Base-by-base conservation (phyloP, 2,113 vertebrate species). In the Sinocyclocheilus grahami region DNA sequence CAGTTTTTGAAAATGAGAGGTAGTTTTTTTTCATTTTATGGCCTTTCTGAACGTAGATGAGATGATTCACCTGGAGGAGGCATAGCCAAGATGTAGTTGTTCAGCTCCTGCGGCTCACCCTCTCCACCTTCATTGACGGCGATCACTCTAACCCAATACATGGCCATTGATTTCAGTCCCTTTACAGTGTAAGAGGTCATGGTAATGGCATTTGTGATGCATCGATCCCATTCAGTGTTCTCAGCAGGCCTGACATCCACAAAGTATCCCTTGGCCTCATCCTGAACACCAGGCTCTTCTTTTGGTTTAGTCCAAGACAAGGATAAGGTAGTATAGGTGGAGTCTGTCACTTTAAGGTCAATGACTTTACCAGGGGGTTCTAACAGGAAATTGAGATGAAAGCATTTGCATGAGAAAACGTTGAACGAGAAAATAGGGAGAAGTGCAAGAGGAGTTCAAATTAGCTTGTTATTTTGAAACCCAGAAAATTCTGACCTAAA, bases 311-410 rank as follows among this genome's bases (percentile, higher is more conserved):
- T 94, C 98, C 98, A 98, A 62, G 95, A 93, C 88, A 99, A 89
- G 63, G 94, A 94, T 88, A 99, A 88, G 33, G 93, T 96, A 83
- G 88, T 95, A 88, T 95, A 93, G 22, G 95, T 91, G 0, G 95
- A 96, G 88, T 95, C 96, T 58, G 94, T 96, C 92, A 98, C 96
- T 91, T 93, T 96, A 30, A 98, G 94, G 74, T 96, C 95, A 65
- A 82, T 89, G 85, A 97, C 96, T 79, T 92, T 94, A 78, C 96
- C 97, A 10, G 95, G 97, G 85, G 92, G 90, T 89, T 96, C 98
- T 98, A 92, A 53, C 78, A 20, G 37, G 42, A 20, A 85, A 92
- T 3, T 91, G 22, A 89, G 11, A 71, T 20, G 27, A 85, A 78
- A 82, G 22, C 69, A 84, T 85, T 80, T 55, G 46, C 33, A 42